These are phyloP conservation scores for Rhea americana DNA, from an alignment of 2,113 vertebrate genomes.

Conservation along the genomic window DNA sequence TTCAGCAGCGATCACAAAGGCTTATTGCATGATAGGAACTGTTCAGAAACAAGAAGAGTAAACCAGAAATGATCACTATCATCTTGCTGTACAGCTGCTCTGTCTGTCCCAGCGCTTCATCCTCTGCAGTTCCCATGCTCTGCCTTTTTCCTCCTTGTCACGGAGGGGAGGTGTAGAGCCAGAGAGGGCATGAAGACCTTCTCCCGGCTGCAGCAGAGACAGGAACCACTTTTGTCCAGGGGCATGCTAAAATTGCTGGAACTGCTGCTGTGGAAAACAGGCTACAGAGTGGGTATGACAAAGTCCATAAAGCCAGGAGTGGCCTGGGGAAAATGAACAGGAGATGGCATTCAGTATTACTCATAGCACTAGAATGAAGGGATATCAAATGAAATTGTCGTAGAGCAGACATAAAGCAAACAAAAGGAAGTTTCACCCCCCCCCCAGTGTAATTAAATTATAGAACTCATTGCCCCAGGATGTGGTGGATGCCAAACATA, in stretches of 20 bases:
- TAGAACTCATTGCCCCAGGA: constrained; percentile 46
- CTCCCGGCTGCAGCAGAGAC: neutral
- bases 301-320: neutral
- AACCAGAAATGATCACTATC: neutral
- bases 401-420: constrained; percentile 33
- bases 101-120: neutral
- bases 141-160: neutral
- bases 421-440: neutral
- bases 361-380: constrained; percentile 30
- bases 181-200: neutral
- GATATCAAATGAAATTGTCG: constrained; percentile 36
- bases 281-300: neutral
- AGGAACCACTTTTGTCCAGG: neutral
- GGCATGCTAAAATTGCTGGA: neutral
- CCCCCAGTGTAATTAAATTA: constrained; percentile 9
- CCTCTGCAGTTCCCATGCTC: neutral
- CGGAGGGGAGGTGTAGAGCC: neutral
- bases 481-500: constrained; percentile 31
- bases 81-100: neutral
- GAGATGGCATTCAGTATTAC: neutral
- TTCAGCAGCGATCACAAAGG: neutral
- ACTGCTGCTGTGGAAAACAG: neutral
- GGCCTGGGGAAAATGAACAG: neutral
- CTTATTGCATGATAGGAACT: neutral
- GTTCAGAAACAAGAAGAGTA: neutral